A percentile compares a stretch with the other conserved stretches of the same genome.
Evolutionary conservation across 2,888 invertebrate genomes (phyloP).

Genomic region (Watsonalla binaria): DNA sequence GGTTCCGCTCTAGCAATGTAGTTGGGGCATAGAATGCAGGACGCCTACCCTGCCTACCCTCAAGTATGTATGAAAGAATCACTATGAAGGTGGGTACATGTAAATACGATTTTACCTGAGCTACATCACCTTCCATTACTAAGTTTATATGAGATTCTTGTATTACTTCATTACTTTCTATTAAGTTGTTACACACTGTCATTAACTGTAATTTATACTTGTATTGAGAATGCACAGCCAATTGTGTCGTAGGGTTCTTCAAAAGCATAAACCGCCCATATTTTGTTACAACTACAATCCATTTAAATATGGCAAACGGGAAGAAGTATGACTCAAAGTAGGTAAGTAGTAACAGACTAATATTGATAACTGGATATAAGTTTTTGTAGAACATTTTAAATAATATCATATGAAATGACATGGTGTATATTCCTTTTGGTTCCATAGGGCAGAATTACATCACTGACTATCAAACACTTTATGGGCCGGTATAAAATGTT

Average conservation of each 20-base stretch:
- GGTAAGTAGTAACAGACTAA: slow-evolving; percentile 37
- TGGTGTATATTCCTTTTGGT: no score
- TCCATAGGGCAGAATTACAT: no score
- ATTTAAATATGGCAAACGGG: slow-evolving; percentile 44
- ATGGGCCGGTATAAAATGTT: background rate
- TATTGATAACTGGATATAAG: slow-evolving; percentile 23
- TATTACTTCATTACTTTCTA: slow-evolving; percentile 15
- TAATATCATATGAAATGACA: background rate
- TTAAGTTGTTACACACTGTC: slow-evolving; percentile 25
- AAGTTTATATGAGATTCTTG: slow-evolving; percentile 41
- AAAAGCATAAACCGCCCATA: slow-evolving; percentile 28
- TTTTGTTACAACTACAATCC: slow-evolving; percentile 43
- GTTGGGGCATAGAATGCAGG: no score
- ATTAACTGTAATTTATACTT: slow-evolving; percentile 40
- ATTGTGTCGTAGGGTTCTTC: slow-evolving; percentile 7
- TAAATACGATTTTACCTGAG: slow-evolving; percentile 32
- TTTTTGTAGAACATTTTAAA: background rate
- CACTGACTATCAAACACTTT: background rate
- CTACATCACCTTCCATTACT: slow-evolving; percentile 29
- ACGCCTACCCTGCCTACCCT: no score
- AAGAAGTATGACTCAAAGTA: slow-evolving; percentile 46
- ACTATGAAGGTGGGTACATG: no score
- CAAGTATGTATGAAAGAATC: no score
- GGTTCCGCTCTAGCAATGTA: no score
- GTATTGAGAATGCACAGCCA: slow-evolving; percentile 21